These are phyloP conservation scores for Xiphophorus birchmanni DNA, from an alignment of 2,797 vertebrate genomes.

Conservation along the genomic window DNA sequence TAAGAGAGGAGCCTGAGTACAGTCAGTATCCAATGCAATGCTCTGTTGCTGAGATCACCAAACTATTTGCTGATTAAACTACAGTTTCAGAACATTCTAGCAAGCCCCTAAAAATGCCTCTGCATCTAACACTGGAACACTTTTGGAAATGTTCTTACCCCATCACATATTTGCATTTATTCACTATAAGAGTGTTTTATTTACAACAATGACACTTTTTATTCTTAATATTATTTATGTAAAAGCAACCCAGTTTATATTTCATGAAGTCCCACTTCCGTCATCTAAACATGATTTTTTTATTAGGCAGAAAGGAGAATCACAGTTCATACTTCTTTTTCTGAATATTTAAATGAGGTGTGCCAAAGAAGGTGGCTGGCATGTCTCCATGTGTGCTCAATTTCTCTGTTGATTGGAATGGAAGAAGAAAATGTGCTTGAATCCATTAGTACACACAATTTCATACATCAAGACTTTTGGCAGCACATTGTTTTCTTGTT, in stretches of 20 bases:
- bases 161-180: neutral
- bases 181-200: neutral
- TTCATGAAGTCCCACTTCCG: neutral
- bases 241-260: neutral
- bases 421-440: neutral
- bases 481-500: neutral
- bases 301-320: neutral
- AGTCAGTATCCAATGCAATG: neutral
- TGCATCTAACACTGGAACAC: neutral
- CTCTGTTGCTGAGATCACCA: neutral
- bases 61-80: neutral
- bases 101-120: neutral
- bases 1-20: neutral
- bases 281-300: neutral
- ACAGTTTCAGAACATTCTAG: neutral
- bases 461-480: neutral
- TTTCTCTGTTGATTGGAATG: neutral
- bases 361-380: neutral
- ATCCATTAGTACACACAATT: neutral
- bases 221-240: neutral
- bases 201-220: neutral
- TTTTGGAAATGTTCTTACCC: neutral
- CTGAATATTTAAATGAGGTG: neutral
- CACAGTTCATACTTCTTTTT: neutral
- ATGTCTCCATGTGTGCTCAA: neutral